Conservation (phyloP, 2,797 vertebrate genomes). For the Erethizon dorsatum region DNA sequence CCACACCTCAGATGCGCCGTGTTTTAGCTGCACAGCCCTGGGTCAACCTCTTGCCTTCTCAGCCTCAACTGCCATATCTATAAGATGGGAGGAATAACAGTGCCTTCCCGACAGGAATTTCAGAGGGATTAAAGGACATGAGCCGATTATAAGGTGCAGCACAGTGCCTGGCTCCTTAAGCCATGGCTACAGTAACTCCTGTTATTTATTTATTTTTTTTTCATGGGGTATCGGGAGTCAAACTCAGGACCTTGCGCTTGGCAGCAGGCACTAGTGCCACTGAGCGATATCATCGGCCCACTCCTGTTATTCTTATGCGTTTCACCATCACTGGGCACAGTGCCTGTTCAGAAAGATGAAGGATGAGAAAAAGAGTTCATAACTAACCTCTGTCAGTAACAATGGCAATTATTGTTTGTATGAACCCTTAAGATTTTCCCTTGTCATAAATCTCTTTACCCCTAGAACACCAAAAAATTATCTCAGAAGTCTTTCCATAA, state of each 20-base stretch:
- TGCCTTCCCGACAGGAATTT: not conserved
- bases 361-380: not conserved
- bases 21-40: not conserved
- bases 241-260: no score
- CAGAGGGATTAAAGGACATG: not conserved
- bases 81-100: slow-evolving; percentile 22
- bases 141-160: not conserved
- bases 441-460: not conserved
- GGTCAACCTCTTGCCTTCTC: not conserved
- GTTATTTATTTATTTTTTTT: not conserved
- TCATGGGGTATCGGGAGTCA: no score
- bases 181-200: not conserved
- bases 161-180: not conserved
- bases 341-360: slow-evolving; percentile 15
- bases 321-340: not conserved
- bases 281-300: no score
- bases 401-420: not conserved
- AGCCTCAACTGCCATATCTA: slow-evolving; percentile 1
- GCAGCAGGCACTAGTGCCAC: no score
- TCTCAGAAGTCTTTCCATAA: slow-evolving; percentile 3
- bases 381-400: not conserved
- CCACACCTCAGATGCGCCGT: not conserved
- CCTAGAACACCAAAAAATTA: slow-evolving; percentile 6
- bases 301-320: not conserved
- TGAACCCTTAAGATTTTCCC: not conserved